Evolutionary conservation across 2,113 vertebrate species (phyloP), one percentile per base, ranked within the genome.

Genomic region (Daubentonia madagascariensis): DNA sequence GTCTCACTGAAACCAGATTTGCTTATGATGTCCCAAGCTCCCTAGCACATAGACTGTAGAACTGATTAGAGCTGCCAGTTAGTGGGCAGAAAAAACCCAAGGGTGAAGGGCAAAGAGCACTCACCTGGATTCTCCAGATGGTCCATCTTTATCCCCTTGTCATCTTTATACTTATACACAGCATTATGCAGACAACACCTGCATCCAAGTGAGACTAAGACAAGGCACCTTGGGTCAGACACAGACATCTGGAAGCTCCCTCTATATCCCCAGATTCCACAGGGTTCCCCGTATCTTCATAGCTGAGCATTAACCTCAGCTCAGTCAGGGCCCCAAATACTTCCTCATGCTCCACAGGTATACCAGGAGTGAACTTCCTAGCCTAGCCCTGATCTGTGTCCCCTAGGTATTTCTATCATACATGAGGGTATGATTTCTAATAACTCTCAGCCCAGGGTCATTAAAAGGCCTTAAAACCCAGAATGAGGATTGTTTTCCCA

Each of bases 171-270:
- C 30, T 97, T 92, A 18, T 5, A 22, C 3, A 83, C 17, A 85
- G 83, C 22, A 32, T 68, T 59, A 63, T 1, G 8, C n/a, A 87
- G 43, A 89, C 52, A 92, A 70, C 20, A 59, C 5, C 79, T 73
- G 50, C 94, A 95, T 84, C 68, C 63, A 13, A 94, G 48, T 20
- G 95, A 92, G 63, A 96, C 97, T 98, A 65, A 88, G 32, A 95
- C 68, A 80, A 95, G 92, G 63, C 40, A 68, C 0, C 8, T 6
- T 20, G 32, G 12, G 1, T 96, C 86, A 97, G 75, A 89, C 32
- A 12, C 4, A 13, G 11, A 30, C 23, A 22, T 78, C 25, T 35
- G 13, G 2, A 96, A 79, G 59, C 12, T 65, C 17, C 45, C 17
- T 81, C 40, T 2, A 48, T 75, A 52, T 40, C 6, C 37, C 35